Evolutionary conservation across 2,888 invertebrate species (phyloP).

Genomic region (Andrena fulva): DNA sequence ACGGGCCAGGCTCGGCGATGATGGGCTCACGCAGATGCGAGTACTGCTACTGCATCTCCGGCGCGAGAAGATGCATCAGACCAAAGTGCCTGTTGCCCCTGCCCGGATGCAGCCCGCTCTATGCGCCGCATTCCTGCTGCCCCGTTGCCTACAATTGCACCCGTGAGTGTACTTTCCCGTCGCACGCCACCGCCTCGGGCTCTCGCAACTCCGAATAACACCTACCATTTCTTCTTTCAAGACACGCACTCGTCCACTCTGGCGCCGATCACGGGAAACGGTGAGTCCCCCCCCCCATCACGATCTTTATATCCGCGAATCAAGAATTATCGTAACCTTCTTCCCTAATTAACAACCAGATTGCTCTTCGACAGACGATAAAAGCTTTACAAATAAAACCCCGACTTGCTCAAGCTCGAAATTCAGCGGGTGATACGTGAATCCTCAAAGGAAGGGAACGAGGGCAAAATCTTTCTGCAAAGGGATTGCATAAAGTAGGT

Average conservation of each 20-base stretch:
- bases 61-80: conserved; percentile 88
- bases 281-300: conserved; percentile 70
- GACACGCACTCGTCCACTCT: conserved; percentile 74
- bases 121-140: conserved; percentile 90
- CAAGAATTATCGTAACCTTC: no score
- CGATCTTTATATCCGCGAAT: neutral
- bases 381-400: no score
- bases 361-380: no score
- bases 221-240: conserved; percentile 42
- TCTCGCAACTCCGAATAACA: conserved; percentile 32
- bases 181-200: conserved; percentile 3
- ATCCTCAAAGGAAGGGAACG: no score
- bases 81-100: conserved; percentile 92
- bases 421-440: no score
- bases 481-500: no score
- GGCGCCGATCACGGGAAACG: conserved; percentile 75
- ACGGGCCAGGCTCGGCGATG: conserved; percentile 94
- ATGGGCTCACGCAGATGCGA: conserved; percentile 92
- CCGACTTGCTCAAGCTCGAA: no score
- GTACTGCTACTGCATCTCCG: conserved; percentile 92
- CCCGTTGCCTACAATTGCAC: conserved; percentile 92
- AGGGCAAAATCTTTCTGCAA: no score
- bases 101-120: conserved; percentile 89
- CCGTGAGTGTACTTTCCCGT: conserved; percentile 72
- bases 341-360: no score